Percentiles rank a stretch among this genome's conserved stretches.
Evolutionary conservation across 2,113 vertebrate species (phyloP).

Genomic region (Nothobranchius furzeri): DNA sequence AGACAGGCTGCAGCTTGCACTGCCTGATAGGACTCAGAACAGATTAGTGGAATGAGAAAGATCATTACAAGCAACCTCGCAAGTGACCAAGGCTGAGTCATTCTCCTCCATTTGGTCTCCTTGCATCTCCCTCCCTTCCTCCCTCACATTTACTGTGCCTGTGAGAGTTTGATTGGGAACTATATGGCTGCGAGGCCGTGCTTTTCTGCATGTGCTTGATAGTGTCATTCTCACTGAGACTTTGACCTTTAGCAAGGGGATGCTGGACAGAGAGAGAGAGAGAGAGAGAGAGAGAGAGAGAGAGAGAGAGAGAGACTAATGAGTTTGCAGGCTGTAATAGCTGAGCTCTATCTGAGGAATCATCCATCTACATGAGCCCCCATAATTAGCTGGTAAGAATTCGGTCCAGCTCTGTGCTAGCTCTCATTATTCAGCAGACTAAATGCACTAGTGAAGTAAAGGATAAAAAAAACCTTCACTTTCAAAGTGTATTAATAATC

Average conservation of each 20-base stretch:
- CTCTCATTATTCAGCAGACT: conserved; percentile 72
- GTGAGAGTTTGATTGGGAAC: conserved; percentile 42
- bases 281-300: conserved; percentile 5
- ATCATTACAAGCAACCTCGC: conserved; percentile 63
- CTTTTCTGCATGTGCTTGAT: conserved; percentile 38
- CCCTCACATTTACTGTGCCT: conserved; percentile 30
- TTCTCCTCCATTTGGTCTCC: conserved; percentile 49
- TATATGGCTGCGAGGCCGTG: conserved; percentile 18
- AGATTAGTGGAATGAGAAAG: conserved; percentile 64
- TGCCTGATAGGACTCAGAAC: conserved; percentile 50
- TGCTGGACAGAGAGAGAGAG: conserved; percentile 53
- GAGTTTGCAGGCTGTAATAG: conserved; percentile 72
- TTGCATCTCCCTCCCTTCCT: conserved; percentile 22
- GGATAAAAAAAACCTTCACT: conserved; percentile 55
- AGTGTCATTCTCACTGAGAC: conserved; percentile 56
- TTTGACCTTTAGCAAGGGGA: conserved; percentile 72
- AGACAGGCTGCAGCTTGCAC: conserved; percentile 35
- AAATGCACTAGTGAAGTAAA: conserved; percentile 59
- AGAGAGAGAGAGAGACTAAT: conserved; percentile 49
- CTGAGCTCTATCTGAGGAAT: conserved; percentile 69
- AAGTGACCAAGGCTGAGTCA: conserved; percentile 69
- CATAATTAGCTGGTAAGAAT: conserved; percentile 75
- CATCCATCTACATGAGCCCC: conserved; percentile 71
- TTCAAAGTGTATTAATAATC: conserved; percentile 68
- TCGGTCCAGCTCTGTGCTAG: conserved; percentile 61